Evolutionary conservation across 2,888 invertebrate genomes (phyloP).

Genomic region (Caradrina kadenii): DNA sequence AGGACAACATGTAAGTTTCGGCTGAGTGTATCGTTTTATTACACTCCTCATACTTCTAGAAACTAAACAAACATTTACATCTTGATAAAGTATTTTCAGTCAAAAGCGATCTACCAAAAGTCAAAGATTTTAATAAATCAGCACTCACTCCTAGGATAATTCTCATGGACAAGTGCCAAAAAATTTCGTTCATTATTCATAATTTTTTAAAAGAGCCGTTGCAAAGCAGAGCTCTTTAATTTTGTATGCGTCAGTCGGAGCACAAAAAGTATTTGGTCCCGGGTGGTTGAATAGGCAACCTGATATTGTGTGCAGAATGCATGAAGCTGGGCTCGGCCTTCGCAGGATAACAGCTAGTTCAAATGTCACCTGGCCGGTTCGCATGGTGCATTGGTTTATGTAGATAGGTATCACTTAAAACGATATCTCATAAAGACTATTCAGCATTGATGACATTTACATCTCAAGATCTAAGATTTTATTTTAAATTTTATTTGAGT

Average conservation of each 20-base stretch:
- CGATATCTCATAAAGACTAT: conserved; percentile 5
- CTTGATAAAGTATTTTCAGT: neutral
- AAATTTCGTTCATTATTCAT: conserved; percentile 48
- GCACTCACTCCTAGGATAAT: conserved; percentile 36
- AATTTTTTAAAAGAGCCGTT: conserved; percentile 44
- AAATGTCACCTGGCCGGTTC: conserved; percentile 69
- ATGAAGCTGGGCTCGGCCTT: conserved; percentile 69
- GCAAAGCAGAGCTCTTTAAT: conserved; percentile 48
- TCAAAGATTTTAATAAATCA: conserved; percentile 38
- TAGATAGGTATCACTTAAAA: conserved; percentile 3
- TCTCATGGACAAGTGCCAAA: conserved; percentile 45
- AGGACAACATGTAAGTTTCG: too few species aligned
- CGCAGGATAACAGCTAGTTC: conserved; percentile 65
- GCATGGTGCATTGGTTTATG: conserved; percentile 20
- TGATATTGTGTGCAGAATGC: conserved; percentile 64
- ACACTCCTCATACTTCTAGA: neutral
- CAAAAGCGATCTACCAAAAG: conserved; percentile 19
- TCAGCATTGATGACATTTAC: conserved; percentile 45
- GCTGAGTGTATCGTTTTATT: too few species aligned
- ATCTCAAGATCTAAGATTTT: conserved; percentile 8
- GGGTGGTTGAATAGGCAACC: conserved; percentile 34
- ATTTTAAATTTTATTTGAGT: conserved; percentile 15
- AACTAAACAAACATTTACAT: neutral
- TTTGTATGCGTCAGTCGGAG: conserved; percentile 42
- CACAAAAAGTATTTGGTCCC: conserved; percentile 43